Conservation (phyloP, 2,797 vertebrate genomes). For the Clarias pachynema region DNA sequence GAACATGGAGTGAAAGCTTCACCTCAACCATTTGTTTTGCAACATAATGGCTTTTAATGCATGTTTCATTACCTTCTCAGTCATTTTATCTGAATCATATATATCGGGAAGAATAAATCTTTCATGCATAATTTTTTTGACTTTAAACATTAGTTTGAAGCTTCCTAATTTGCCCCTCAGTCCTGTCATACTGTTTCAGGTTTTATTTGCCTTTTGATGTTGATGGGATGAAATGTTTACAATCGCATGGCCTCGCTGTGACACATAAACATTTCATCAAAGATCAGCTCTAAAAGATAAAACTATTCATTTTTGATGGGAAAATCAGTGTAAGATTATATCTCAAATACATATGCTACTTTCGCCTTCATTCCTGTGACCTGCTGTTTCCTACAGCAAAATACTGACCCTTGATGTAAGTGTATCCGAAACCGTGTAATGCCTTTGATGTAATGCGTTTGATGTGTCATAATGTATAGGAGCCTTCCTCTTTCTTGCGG, state of each 20-base stretch:
- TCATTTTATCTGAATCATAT: conserved; percentile 75
- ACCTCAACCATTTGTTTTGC: conserved; percentile 69
- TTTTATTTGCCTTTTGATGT: conserved; percentile 75
- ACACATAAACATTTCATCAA: conserved; percentile 65
- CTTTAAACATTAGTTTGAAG: conserved; percentile 70
- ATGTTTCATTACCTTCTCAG: conserved; percentile 58
- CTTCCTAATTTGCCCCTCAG: conserved; percentile 63
- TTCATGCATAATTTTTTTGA: conserved; percentile 75
- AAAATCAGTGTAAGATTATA: not conserved
- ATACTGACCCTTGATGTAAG: not conserved
- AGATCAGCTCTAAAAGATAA: conserved; percentile 56
- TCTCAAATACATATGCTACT: not conserved
- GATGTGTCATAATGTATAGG: too few species aligned
- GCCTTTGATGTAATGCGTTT: too few species aligned
- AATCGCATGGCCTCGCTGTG: conserved; percentile 59
- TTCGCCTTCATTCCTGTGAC: not conserved
- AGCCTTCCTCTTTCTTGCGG: too few species aligned
- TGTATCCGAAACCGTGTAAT: not conserved
- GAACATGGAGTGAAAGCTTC: conserved; percentile 51
- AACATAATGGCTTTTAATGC: conserved; percentile 83
- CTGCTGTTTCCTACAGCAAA: not conserved
- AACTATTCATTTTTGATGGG: not conserved
- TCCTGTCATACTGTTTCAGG: conserved; percentile 64
- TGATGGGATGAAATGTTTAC: conserved; percentile 79
- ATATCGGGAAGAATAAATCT: conserved; percentile 68